Evolutionary conservation across 1,140 invertebrate genomes (phyloP).

Genomic region (Phymastichus coffea): DNA sequence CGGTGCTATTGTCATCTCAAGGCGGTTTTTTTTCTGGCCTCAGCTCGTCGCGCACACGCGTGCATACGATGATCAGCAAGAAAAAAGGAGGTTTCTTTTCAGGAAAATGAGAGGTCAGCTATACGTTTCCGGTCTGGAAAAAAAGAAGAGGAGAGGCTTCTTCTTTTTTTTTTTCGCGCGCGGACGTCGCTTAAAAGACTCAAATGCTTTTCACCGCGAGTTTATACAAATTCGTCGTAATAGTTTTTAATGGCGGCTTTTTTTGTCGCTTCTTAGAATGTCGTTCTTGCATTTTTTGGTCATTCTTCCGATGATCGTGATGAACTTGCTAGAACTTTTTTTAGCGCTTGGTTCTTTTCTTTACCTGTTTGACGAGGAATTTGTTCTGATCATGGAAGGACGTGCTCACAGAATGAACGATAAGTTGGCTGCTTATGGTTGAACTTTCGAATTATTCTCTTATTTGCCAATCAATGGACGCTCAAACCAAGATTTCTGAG

Average conservation of each 20-base stretch:
- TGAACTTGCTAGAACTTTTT: conserved; percentile 1
- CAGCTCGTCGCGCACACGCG: not conserved
- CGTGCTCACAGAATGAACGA: too few species aligned
- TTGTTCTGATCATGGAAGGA: too few species aligned
- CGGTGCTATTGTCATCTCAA: conserved; percentile 25
- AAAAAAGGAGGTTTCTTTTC: conserved; percentile 16
- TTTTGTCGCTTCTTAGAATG: conserved; percentile 15
- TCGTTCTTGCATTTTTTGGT: not conserved
- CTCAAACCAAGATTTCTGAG: too few species aligned
- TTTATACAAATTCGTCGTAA: conserved; percentile 25
- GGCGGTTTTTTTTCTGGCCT: conserved; percentile 25
- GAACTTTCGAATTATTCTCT: too few species aligned
- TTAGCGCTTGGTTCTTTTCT: too few species aligned
- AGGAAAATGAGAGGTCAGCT: not conserved
- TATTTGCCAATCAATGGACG: too few species aligned
- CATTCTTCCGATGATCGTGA: not conserved
- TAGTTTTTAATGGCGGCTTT: conserved; percentile 22
- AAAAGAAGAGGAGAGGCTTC: conserved; percentile 6
- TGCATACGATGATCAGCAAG: conserved; percentile 31
- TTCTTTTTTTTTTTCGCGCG: conserved; percentile 2
- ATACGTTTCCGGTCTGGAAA: conserved; percentile 15
- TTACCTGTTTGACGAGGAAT: too few species aligned
- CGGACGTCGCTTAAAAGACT: not conserved
- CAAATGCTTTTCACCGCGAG: too few species aligned
- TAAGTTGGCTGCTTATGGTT: too few species aligned